Conservation (phyloP, 1,140 invertebrate genomes). For the Drosophila auraria region DNA sequence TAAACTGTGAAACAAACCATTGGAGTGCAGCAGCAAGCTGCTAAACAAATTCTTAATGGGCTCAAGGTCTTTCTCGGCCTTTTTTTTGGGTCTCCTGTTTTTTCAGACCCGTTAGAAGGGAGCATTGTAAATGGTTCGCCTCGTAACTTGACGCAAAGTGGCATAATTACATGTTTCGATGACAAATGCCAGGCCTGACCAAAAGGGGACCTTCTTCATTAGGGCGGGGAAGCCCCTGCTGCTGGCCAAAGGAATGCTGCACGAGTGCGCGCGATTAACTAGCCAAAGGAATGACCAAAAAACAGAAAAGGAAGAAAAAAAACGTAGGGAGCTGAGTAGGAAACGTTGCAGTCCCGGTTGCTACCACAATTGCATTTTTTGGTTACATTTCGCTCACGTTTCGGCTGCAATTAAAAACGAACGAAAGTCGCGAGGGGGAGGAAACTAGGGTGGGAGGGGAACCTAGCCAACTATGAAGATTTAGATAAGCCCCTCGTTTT, state of each 20-base stretch:
- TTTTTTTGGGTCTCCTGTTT: neutral
- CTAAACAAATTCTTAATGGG: slow-evolving; percentile 22
- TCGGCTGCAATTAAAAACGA: slow-evolving; percentile 80
- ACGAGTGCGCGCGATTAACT: slow-evolving; percentile 74
- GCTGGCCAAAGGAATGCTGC: slow-evolving; percentile 67
- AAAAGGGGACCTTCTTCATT: slow-evolving; percentile 34
- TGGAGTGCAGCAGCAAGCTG: slow-evolving; percentile 10
- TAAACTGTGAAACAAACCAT: neutral
- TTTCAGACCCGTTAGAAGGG: slow-evolving; percentile 33
- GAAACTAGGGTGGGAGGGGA: slow-evolving; percentile 38
- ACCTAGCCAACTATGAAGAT: slow-evolving; percentile 85
- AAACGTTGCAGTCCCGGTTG: slow-evolving; percentile 31
- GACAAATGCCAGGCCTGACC: slow-evolving; percentile 58
- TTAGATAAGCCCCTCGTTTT: slow-evolving; percentile 83
- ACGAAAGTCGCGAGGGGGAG: slow-evolving; percentile 40
- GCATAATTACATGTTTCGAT: slow-evolving; percentile 82
- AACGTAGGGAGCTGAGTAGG: slow-evolving; percentile 14
- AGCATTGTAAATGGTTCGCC: slow-evolving; percentile 39
- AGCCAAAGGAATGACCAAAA: slow-evolving; percentile 77
- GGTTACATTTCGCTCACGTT: slow-evolving; percentile 83
- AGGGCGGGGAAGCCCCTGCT: slow-evolving; percentile 24
- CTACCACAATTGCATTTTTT: slow-evolving; percentile 78
- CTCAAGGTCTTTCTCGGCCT: slow-evolving; percentile 8
- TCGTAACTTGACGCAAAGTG: slow-evolving; percentile 70
- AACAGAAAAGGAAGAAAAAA: slow-evolving; percentile 13